A percentile compares a stretch with the other conserved stretches of the same genome.
Evolutionary conservation across 1,140 invertebrate species (phyloP).

Genomic region (Glomeris maerens): DNA sequence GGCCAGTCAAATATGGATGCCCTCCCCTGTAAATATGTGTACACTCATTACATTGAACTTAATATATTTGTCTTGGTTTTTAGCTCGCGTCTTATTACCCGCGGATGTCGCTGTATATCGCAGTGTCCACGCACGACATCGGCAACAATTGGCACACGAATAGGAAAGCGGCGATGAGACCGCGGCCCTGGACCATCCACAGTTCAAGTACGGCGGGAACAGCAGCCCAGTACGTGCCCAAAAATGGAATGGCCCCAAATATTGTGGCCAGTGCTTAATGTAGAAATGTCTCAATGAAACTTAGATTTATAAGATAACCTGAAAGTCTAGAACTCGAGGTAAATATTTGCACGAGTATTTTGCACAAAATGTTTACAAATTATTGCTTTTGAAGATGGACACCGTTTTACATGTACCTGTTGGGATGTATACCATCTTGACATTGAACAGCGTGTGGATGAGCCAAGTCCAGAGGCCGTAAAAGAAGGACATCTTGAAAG

Average conservation of each 20-base stretch:
- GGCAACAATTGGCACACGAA: slow-evolving; percentile 74
- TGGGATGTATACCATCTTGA: slow-evolving; percentile 88
- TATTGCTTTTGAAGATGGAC: no score
- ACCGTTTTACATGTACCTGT: slow-evolving; percentile 56
- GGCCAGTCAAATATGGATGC: slow-evolving; percentile 94
- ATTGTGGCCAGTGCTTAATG: slow-evolving; percentile 67
- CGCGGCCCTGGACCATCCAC: slow-evolving; percentile 72
- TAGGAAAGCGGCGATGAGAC: slow-evolving; percentile 58
- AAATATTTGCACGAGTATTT: no score
- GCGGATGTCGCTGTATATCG: slow-evolving; percentile 94
- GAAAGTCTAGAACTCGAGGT: no score
- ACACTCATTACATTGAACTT: slow-evolving; percentile 5
- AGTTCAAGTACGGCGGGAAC: slow-evolving; percentile 85
- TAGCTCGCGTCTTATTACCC: slow-evolving; percentile 54
- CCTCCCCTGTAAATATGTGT: slow-evolving; percentile 51
- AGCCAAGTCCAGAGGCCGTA: slow-evolving; percentile 98
- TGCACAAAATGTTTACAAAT: no score
- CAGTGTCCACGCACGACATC: slow-evolving; percentile 75
- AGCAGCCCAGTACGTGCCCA: slow-evolving; percentile 85
- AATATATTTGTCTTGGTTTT: slow-evolving; percentile 9
- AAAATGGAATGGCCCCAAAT: slow-evolving; percentile 82
- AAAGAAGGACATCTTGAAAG: slow-evolving; percentile 91
- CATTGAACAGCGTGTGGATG: slow-evolving; percentile 85
- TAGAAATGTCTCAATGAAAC: slow-evolving; percentile 20
- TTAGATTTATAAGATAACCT: not conserved